Conservation (phyloP, 1,140 invertebrate genomes). For the Antheraea pernyi region DNA sequence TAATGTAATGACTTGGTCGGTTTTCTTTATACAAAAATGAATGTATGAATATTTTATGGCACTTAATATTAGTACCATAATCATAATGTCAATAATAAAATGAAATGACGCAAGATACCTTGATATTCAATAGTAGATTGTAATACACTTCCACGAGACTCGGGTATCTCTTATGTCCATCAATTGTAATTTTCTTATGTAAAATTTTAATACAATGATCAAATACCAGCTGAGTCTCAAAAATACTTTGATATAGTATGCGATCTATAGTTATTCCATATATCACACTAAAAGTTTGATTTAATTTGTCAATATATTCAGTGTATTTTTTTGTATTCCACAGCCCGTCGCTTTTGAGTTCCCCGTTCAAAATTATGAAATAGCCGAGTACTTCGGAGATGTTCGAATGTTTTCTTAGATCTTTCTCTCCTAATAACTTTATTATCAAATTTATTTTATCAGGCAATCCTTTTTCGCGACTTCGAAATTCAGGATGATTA, state of each 20-base stretch:
- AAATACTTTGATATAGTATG: conserved; percentile 36
- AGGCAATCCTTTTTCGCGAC: conserved; percentile 42
- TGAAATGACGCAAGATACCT: conserved; percentile 28
- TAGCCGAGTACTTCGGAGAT: conserved; percentile 32
- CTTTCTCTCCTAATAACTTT: conserved; percentile 35
- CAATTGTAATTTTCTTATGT: conserved; percentile 46
- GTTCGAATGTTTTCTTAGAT: conserved; percentile 24
- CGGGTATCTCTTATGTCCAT: conserved; percentile 57
- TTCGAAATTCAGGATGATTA: conserved; percentile 42
- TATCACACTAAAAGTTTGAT: conserved; percentile 39
- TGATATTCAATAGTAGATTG: conserved; percentile 32
- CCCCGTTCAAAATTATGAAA: conserved; percentile 47
- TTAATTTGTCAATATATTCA: conserved; percentile 41
- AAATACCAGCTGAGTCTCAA: conserved; percentile 47
- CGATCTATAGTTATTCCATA: conserved; percentile 34
- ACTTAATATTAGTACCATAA: background rate
- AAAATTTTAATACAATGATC: conserved; percentile 46
- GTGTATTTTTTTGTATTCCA: conserved; percentile 44
- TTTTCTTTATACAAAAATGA: no score
- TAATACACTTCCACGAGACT: conserved; percentile 55
- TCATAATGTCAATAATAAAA: background rate
- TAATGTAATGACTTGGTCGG: no score
- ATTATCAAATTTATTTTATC: conserved; percentile 38
- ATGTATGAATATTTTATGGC: no score
- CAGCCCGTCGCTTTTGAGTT: conserved; percentile 36